These are phyloP conservation scores for Conger conger DNA, from an alignment of 2,113 vertebrate genomes.

Conservation along the genomic window DNA sequence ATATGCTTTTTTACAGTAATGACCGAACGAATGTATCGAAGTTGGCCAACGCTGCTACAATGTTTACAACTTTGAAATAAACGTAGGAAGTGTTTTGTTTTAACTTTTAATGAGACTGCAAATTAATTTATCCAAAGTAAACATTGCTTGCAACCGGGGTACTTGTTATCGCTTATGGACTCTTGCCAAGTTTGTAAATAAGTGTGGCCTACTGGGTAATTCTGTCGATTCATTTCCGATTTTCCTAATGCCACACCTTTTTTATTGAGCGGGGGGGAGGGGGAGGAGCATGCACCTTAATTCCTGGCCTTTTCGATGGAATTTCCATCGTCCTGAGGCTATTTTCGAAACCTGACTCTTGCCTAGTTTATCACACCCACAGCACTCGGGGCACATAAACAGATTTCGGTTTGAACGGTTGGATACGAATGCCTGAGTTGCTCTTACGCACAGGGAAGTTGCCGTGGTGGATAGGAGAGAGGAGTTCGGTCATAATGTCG, in stretches of 20 bases:
- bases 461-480: background rate
- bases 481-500: background rate
- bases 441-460: background rate
- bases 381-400: background rate
- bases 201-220: background rate
- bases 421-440: background rate
- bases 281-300: constrained; percentile 35
- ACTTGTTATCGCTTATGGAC: background rate
- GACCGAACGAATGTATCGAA: background rate
- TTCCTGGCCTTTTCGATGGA: constrained; percentile 9
- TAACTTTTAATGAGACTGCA: background rate
- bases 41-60: too few relatives aligned
- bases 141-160: background rate
- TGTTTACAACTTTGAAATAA: background rate
- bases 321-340: background rate
- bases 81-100: background rate
- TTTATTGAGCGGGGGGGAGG: constrained; percentile 37
- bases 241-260: constrained; percentile 49
- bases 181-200: background rate
- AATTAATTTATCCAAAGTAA: background rate
- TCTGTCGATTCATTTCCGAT: background rate
- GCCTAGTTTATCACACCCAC: background rate
- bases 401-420: background rate
- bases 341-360: background rate
- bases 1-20: too few relatives aligned